These are phyloP conservation scores for Galeopsomyia nigrocyanea DNA, from an alignment of 2,888 invertebrate species.

Conservation along the genomic window DNA sequence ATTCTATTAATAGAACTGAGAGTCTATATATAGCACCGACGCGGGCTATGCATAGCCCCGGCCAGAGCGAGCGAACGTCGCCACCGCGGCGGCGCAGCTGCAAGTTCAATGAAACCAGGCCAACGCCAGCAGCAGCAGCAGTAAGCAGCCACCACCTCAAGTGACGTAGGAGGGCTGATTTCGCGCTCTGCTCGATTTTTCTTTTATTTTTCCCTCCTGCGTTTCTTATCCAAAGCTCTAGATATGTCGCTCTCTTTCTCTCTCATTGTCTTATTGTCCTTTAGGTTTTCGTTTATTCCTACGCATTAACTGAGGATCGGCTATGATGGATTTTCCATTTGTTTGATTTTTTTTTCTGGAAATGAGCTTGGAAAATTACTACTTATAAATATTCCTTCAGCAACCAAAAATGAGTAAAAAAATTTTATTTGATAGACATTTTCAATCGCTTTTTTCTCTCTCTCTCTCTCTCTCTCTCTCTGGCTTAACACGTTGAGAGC, in stretches of 20 bases:
- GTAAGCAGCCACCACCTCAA: constrained; percentile 15
- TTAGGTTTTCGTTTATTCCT: not conserved
- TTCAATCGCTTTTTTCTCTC: no score
- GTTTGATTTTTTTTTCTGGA: no score
- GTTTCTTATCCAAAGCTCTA: not conserved
- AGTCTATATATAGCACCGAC: constrained; percentile 65
- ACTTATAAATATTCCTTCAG: no score
- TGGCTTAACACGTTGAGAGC: no score
- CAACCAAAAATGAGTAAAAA: no score
- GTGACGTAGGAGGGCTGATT: not conserved
- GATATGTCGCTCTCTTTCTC: constrained; percentile 1
- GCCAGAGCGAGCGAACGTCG: constrained; percentile 43
- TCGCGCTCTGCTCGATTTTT: not conserved
- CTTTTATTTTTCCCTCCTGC: not conserved
- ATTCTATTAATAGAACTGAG: constrained; percentile 67
- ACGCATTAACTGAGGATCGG: no score
- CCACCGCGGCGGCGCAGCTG: constrained; percentile 44
- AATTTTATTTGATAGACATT: no score
- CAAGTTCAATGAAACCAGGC: constrained; percentile 67
- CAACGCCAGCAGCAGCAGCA: constrained; percentile 33
- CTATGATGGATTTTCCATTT: no score
- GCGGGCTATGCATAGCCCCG: constrained; percentile 65
- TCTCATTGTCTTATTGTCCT: constrained; percentile 2
- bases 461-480: no score
- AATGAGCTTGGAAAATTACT: no score